A percentile compares a stretch with the other conserved stretches of the same genome.
Evolutionary conservation across 2,113 vertebrate genomes (phyloP).

Genomic region (Callipepla californica): DNA sequence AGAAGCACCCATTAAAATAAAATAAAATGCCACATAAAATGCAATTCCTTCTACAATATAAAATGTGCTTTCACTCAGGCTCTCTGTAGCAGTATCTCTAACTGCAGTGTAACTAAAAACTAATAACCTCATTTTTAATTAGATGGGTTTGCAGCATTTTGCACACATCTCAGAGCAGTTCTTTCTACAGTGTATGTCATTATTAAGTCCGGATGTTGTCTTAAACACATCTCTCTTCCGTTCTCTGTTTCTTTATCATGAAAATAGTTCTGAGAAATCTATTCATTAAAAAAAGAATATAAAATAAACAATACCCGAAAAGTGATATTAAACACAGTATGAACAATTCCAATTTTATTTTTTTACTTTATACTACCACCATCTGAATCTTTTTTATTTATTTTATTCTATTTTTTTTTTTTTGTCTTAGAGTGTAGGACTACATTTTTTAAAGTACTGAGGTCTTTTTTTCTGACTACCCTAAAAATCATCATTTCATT

Average conservation of each 20-base stretch:
- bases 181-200: constrained; percentile 58
- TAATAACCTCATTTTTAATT: constrained; percentile 80
- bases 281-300: constrained; percentile 53
- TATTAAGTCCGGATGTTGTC: constrained; percentile 69
- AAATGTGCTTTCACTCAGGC: constrained; percentile 24
- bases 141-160: constrained; percentile 70
- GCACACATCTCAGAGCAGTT: constrained; percentile 58
- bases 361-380: constrained; percentile 64
- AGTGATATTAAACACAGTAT: constrained; percentile 66
- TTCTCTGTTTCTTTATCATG: not conserved
- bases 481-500: constrained; percentile 41
- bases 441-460: not conserved
- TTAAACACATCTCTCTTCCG: constrained; percentile 51
- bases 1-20: constrained; percentile 55
- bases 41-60: constrained; percentile 25
- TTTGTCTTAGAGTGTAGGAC: not conserved
- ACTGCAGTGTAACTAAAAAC: constrained; percentile 68
- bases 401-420: not conserved
- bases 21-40: constrained; percentile 64
- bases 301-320: not conserved
- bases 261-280: constrained; percentile 45
- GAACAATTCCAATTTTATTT: constrained; percentile 55
- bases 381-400: not conserved
- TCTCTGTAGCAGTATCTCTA: constrained; percentile 59
- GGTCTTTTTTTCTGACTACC: constrained; percentile 26